Evolutionary conservation across 2,797 vertebrate species (phyloP).

Genomic region (Myotis vivesi): DNA sequence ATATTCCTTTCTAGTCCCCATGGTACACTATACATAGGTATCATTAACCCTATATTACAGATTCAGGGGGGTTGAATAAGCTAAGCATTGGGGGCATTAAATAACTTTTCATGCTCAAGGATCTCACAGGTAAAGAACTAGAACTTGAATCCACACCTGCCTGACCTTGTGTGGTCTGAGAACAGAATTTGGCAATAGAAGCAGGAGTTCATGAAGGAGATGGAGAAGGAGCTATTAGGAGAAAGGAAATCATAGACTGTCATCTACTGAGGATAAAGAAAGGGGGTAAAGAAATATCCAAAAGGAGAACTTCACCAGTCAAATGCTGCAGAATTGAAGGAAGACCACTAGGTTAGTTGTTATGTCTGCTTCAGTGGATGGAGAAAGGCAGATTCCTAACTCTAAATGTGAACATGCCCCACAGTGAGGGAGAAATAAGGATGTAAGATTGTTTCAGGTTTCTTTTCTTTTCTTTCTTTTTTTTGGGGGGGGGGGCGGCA

Average conservation of each 20-base stretch:
- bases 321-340: neutral
- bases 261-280: neutral
- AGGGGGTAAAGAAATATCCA: neutral
- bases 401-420: neutral
- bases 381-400: neutral
- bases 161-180: neutral
- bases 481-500: too few relatives aligned
- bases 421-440: neutral
- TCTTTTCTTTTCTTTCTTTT: too few relatives aligned
- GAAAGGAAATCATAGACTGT: neutral
- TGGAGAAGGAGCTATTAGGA: neutral
- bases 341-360: neutral
- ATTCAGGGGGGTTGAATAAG: neutral
- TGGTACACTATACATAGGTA: neutral
- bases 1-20: neutral
- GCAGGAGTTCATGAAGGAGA: neutral
- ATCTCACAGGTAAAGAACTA: neutral
- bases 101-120: neutral
- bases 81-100: neutral
- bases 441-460: too few relatives aligned
- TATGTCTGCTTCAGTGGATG: neutral
- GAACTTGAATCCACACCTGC: neutral
- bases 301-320: neutral
- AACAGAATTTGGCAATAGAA: neutral
- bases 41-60: neutral